Evolutionary conservation across 2,113 vertebrate species (phyloP).

Genomic region (Hiodon alosoides): DNA sequence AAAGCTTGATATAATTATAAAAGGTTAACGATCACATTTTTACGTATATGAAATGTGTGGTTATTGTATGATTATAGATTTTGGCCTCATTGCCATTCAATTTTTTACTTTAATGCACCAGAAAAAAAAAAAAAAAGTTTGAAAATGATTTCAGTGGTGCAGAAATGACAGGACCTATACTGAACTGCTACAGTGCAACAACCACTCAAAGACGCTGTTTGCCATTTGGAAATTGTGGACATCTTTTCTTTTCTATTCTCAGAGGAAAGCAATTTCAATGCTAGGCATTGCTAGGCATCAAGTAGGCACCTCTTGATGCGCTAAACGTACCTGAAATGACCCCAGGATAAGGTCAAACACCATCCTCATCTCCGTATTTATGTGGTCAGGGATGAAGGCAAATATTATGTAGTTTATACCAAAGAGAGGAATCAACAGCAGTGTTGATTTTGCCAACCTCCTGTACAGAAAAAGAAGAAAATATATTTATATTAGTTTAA

Average conservation of each 20-base stretch:
- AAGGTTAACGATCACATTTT: too few species aligned
- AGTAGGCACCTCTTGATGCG: background rate
- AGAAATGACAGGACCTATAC: background rate
- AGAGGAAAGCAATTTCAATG: too few species aligned
- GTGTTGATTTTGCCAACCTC: constrained; percentile 89
- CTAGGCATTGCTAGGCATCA: background rate
- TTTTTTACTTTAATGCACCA: background rate
- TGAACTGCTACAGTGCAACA: background rate
- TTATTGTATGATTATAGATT: too few species aligned
- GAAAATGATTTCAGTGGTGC: too few species aligned
- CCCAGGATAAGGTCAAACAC: constrained; percentile 87
- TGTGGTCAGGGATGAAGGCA: constrained; percentile 79
- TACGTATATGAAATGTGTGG: too few species aligned
- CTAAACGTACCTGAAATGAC: constrained; percentile 84
- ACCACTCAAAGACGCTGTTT: constrained; percentile 15
- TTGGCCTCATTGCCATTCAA: too few species aligned
- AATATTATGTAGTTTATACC: constrained; percentile 92
- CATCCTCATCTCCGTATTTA: constrained; percentile 69
- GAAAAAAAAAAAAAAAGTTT: background rate
- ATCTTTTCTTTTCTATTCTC: background rate
- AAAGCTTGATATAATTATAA: too few species aligned
- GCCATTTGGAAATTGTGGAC: constrained; percentile 23
- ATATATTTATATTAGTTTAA: background rate
- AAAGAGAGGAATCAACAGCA: constrained; percentile 92
- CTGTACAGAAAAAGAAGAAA: constrained; percentile 51